Evolutionary conservation across 2,797 vertebrate genomes (phyloP), one percentile per base, ranked within the genome.

Genomic region (Zenarchopterus dispar): DNA sequence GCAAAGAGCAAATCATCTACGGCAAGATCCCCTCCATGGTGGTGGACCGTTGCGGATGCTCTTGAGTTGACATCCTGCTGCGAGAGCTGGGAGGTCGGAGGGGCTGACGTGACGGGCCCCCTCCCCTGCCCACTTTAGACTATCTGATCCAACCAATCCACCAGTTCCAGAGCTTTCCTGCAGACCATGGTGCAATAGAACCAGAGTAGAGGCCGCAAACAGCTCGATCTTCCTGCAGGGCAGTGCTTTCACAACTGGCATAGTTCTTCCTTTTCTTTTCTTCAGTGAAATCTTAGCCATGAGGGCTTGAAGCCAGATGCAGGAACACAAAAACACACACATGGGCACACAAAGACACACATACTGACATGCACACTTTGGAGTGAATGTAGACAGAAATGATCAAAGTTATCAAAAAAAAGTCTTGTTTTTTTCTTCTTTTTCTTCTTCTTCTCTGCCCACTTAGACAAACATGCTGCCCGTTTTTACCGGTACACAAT

Each of bases 1-100:
- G 89, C 84, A 94, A 97, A 67, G 95, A 96, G 91, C 96, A 99
- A 89, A 96, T 99, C 72, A 98, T 98, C 90, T 98, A 98, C 0
- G 96, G 97, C 80, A 99, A 97, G 91, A 97, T 98, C 85, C 97
- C 97, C 0, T 94, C 93, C 82, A 98, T 99, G 97, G 97, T 98
- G 77, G 97, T 98, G 90, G 97, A 99, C 82, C 96, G 96, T 46
- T 99, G 97, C 2, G 97, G 97, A 65, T 99, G 97, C 88, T 97
- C 96, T 33, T 98, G 95, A 97, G 92, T 69, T 16, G 61, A 69
- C 66, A 17, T 9, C 52, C 8, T 13, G 39, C 23, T 33, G 45
- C 70, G 70, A 56, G 55, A 31, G 51, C 54, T 41, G 68, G 45
- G 46, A 54, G 63, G 68, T n/a, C 11, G 13, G 50, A 21, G 62